Evolutionary conservation across 2,113 vertebrate species (phyloP).

Genomic region (Eolophus roseicapilla): DNA sequence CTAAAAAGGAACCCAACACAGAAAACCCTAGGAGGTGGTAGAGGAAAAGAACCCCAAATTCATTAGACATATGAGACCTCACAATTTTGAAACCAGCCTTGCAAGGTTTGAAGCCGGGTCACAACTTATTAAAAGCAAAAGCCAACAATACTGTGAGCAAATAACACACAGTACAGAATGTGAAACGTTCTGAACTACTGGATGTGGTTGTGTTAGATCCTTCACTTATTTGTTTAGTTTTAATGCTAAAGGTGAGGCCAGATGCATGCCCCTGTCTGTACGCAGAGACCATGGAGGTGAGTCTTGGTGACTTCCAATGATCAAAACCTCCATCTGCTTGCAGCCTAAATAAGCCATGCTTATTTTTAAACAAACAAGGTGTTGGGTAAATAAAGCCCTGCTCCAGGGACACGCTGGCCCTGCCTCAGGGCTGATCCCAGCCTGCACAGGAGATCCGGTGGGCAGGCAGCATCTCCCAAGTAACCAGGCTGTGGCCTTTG

Average conservation of each 20-base stretch:
- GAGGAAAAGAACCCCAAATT: not conserved
- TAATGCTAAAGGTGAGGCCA: not conserved
- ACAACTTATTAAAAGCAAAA: not conserved
- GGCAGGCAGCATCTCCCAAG: not conserved
- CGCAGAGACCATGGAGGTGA: fast-evolving
- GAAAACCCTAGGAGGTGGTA: not conserved
- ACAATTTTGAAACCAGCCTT: not conserved
- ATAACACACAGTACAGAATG: fast-evolving
- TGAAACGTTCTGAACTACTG: not conserved
- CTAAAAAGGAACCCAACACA: not conserved
- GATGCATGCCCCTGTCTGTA: not conserved
- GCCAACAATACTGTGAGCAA: not conserved
- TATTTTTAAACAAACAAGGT: not conserved
- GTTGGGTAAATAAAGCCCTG: not conserved
- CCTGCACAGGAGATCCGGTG: not conserved
- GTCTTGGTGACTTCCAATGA: not conserved
- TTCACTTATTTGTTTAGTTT: not conserved
- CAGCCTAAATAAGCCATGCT: not conserved
- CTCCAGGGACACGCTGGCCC: not conserved
- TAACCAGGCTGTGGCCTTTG: not conserved
- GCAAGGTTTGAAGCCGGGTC: not conserved
- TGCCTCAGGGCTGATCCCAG: not conserved
- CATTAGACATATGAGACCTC: not conserved
- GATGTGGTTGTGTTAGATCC: not conserved
- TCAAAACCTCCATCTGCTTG: not conserved